Percentiles rank a stretch among this genome's conserved stretches.
phyloP scores from a whole-genome alignment of 2,113 vertebrate genomes.

The Gadus chalcogrammus region DNA sequence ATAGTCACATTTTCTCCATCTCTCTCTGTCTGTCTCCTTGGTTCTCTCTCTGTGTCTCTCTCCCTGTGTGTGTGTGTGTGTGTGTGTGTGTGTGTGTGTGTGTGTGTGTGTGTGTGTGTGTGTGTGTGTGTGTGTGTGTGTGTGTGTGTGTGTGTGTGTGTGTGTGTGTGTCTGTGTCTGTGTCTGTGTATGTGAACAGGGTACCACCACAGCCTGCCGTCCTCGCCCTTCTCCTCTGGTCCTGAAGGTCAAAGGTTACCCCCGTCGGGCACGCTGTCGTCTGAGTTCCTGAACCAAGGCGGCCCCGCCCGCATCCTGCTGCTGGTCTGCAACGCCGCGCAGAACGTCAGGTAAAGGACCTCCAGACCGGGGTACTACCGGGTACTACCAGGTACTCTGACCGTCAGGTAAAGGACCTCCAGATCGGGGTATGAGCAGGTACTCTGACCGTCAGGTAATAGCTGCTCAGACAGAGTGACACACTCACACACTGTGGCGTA shows the following conservation, averaged over 20 bases:
- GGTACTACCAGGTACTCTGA: conserved; percentile 3
- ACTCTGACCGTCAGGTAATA: conserved; percentile 72
- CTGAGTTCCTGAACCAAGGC: conserved; percentile 74
- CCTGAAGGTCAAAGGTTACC: conserved; percentile 65
- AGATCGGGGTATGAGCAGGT: too few species aligned
- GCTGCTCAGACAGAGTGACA: too few species aligned
- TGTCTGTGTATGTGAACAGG: conserved; percentile 57
- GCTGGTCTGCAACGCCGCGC: conserved; percentile 84
- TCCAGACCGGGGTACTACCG: too few species aligned
- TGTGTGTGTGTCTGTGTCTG: too few species aligned
- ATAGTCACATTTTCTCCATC: too few species aligned
- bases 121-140: neutral
- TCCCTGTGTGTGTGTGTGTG: too few species aligned
- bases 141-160: neutral
- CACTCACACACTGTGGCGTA: too few species aligned
- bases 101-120: too few species aligned
- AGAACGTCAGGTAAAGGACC: conserved; percentile 74
- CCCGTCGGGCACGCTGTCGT: conserved; percentile 69
- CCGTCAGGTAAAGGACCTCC: conserved; percentile 71
- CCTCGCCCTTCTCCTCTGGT: conserved; percentile 71
- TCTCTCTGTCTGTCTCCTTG: too few species aligned
- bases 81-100: too few species aligned
- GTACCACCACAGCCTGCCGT: conserved; percentile 76
- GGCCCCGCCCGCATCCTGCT: conserved; percentile 75
- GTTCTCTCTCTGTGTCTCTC: too few species aligned